Base-by-base conservation (phyloP, 2,888 invertebrate species). In the Harpalus rufipes region DNA sequence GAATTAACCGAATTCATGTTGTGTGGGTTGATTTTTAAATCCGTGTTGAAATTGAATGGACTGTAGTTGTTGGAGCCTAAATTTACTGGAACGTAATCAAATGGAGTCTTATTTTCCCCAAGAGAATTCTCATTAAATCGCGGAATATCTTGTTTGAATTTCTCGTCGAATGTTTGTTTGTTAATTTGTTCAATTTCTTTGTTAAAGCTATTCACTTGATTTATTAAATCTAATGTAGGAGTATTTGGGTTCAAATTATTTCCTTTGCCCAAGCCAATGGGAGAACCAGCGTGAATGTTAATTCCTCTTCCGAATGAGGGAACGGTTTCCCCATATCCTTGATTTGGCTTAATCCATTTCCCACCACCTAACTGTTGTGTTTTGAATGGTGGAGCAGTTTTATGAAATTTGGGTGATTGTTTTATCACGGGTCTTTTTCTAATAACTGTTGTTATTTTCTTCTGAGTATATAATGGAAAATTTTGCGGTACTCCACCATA, bases 61-160 rank as follows among this genome's bases (percentile, higher is more conserved):
- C 14, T 68, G 14, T 39, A 68, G n/a, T 68, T 65, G 39, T 65
- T 68, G n/a, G 68, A 39, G n/a, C 39, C 68, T n/a, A 68, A 32
- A 14, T 68, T 68, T 4, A 68, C 68, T 12, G 68, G 68, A 68
- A 68, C 32, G 14, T 68, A 68, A 39, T 68, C 68, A 39, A 68
- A 68, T 14, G 68, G 39, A 6, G 59, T 7, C 32, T 68, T 68
- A 32, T 68, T 68, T 7, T 68, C 14, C 39, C 7, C 14, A 25
- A 68, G 32, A 7, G n/a, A 25, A 14, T 32, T 5, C 12, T 68
- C 39, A 39, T 68, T 68, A 14, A 14, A 39, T 4, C 39, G 39
- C 39, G 68, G 68, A 68, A 32, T 39, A 2, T 68, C 68, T 68
- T 32, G 68, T 39, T 68, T 68, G 68, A 68, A 68, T 39, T 68